Evolutionary conservation across 2,113 vertebrate genomes (phyloP).

Genomic region (Emydura subglobosa): DNA sequence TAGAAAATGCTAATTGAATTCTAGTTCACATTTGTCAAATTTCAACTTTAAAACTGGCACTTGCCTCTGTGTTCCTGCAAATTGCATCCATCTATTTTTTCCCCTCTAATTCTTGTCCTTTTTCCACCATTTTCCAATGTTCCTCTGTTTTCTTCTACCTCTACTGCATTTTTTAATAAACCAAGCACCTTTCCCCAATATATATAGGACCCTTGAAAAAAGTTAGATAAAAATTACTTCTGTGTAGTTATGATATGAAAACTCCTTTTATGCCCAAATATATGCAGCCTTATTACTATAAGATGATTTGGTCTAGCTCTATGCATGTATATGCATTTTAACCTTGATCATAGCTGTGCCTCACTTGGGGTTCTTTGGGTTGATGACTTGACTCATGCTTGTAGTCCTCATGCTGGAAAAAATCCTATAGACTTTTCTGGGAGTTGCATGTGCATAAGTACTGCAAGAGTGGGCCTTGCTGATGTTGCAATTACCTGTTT

Average conservation of each 20-base stretch:
- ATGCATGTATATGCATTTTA: fast-evolving
- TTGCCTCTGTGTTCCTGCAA: neutral
- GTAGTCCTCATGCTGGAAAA: fast-evolving
- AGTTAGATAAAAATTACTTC: neutral
- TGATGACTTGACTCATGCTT: neutral
- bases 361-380: fast-evolving
- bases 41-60: neutral
- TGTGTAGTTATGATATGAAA: neutral
- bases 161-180: neutral
- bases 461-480: neutral
- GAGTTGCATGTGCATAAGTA: neutral
- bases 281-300: neutral
- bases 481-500: neutral
- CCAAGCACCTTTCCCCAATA: neutral
- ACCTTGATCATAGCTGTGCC: neutral
- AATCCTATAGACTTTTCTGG: fast-evolving
- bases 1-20: neutral
- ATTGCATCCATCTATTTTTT: neutral
- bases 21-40: neutral
- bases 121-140: neutral
- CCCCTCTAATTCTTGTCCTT: neutral
- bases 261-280: neutral
- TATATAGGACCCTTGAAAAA: neutral
- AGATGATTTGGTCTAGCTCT: neutral
- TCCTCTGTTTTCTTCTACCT: neutral